Evolutionary conservation across 2,888 invertebrate species (phyloP), one percentile per base, ranked within the genome.

Genomic region (Xestia sexstrigata): DNA sequence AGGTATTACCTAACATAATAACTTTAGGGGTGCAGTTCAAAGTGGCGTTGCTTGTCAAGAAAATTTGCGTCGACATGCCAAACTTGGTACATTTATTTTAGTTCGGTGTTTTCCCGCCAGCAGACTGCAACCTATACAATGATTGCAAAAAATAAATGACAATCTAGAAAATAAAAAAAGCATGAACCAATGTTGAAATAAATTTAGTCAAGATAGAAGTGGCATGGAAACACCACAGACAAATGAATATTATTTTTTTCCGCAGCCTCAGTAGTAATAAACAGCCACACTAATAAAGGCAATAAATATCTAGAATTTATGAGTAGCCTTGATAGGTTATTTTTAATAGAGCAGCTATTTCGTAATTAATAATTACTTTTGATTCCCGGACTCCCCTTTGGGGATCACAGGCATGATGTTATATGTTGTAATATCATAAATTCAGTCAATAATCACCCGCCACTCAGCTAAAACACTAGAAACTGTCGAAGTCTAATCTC

Each of bases 221-320:
- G 11, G 11, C 17, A 39, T 23, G 20, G 26, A 35, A 55, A 23
- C 6, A 76, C 6, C 11, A 45, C 23, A 49, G 67, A 26, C 35
- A 67, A 62, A 76, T 62, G 7, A 45, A 68, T 68, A 76, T 62
- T 45, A 49, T 76, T 76, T 42, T 62, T 62, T 42, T 52, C 23
- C 35, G 8, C 26, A 66, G 30, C 17, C 60, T 23, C 20, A 17
- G 17, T 35, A 30, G n/a, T 49, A 58, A 68, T 77, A 75, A 68
- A 77, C 68, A 52, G n/a, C 49, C n/a, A 65, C 60, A 52, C 26
- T 17, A 67, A 52, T n/a, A 49, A 49, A 62, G 62, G 20, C 62
- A 52, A 67, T 67, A 76, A 77, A 68, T 76, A 77, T 49, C 30
- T 62, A 20, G 30, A 45, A 76, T 76, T 76, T 76, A 76, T 68